Base-by-base conservation (phyloP, 2,888 invertebrate genomes). In the Rotaria sp. region DNA sequence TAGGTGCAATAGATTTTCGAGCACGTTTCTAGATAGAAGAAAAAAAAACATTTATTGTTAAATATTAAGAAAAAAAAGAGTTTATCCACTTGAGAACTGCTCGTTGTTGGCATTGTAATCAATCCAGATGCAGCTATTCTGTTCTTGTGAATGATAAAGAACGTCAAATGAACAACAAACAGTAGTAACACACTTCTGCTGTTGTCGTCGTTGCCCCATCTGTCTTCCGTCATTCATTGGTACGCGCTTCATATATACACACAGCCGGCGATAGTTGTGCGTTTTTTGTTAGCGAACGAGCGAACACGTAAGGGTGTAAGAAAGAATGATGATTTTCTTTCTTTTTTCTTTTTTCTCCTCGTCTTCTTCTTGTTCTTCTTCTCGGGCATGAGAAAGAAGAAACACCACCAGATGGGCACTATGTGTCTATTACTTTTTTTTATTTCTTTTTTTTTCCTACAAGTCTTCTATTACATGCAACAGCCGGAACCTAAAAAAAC, bases 141-240 rank as follows among this genome's bases (percentile, higher is more conserved):
- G 67, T 67, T 67, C 67, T 67, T 35, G 35, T 18, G 15, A 67
- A 67, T 18, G 67, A 67, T 30, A 30, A 7, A 35, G 67, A 67
- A 67, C 67, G 67, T 35, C 67, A 67, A 67, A 67, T 67, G 67
- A 67, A 67, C 67, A 67, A 67, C 67, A 35, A 18, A 35, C 35
- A 67, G 30, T 67, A 67, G 67, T 35, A 67, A 15, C 67, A 35
- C 35, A 67, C 35, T 35, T 15, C 67, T 67, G 67, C 35, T 67
- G 67, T 67, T 67, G 67, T 67, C 67, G 35, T 67, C 67, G 67
- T 67, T 30, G 67, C 30, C 67, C 30, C 67, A 67, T 67, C 67
- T 67, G 67, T 35, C 67, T 67, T 67, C 67, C 67, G 67, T 67
- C 67, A 67, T 30, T 18, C 35, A 67, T 35, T 67, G 30, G 67